These are phyloP conservation scores for Eugnorisma glareosa DNA, from an alignment of 2,888 invertebrate species.

Conservation along the genomic window DNA sequence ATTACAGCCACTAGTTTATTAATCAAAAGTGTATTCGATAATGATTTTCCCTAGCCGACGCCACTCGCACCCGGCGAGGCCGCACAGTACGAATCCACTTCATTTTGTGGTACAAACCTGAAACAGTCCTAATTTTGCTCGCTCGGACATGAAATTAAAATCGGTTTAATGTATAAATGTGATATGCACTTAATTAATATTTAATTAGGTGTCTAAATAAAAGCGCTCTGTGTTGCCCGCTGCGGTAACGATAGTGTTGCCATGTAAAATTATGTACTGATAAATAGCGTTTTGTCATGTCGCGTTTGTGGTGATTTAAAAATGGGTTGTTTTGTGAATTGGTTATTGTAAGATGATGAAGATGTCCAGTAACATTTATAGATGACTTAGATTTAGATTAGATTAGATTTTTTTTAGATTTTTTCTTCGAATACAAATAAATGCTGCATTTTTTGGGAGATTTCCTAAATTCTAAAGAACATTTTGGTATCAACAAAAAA, in stretches of 20 bases:
- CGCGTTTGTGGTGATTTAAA: constrained; percentile 20
- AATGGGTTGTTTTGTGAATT: constrained; percentile 17
- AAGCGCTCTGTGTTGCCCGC: constrained; percentile 79
- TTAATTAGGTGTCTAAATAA: constrained; percentile 90
- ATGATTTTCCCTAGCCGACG: constrained; percentile 83
- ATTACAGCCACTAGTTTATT: constrained; percentile 71
- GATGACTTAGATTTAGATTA: too few species aligned
- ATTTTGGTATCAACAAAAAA: background rate
- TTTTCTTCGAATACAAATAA: too few species aligned
- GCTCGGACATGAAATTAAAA: constrained; percentile 90
- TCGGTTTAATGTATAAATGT: constrained; percentile 89
- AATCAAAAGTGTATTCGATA: constrained; percentile 84
- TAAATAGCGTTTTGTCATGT: constrained; percentile 45
- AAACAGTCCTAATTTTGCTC: constrained; percentile 88
- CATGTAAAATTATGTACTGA: constrained; percentile 79
- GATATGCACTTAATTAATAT: constrained; percentile 90
- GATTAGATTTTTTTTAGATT: too few species aligned
- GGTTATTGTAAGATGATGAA: background rate
- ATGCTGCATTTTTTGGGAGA: background rate
- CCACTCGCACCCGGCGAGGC: constrained; percentile 69
- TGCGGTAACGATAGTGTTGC: constrained; percentile 81
- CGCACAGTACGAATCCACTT: constrained; percentile 84
- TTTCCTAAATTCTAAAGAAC: background rate
- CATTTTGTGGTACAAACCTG: constrained; percentile 87
- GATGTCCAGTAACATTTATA: too few species aligned